Conservation (phyloP, 2,888 invertebrate genomes). For the Volucella inanis region DNA sequence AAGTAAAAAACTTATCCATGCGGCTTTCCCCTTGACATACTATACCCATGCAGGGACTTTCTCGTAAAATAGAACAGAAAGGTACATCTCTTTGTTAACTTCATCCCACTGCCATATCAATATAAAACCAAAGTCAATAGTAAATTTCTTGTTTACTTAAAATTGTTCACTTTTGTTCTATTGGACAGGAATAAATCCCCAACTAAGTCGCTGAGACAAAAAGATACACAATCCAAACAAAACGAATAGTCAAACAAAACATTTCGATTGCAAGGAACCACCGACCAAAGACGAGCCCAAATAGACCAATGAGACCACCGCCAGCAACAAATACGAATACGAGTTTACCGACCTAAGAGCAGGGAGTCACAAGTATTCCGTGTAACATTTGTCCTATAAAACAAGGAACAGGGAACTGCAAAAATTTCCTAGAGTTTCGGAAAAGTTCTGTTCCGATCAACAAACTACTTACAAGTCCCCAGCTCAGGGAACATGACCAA, state of each 20-base stretch:
- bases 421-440: conserved; percentile 57
- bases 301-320: conserved; percentile 44
- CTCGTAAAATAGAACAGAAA: conserved; percentile 7
- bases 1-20: too few species aligned
- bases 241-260: conserved; percentile 58
- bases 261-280: conserved; percentile 61
- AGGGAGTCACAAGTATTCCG: conserved; percentile 13
- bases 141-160: conserved; percentile 74
- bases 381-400: conserved; percentile 69
- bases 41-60: not conserved
- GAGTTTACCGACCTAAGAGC: not conserved
- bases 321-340: conserved; percentile 3
- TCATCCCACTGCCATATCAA: conserved; percentile 51
- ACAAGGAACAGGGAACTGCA: conserved; percentile 32
- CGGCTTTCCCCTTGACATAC: too few species aligned
- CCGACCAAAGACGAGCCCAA: not conserved
- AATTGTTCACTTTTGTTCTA: conserved; percentile 69
- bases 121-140: conserved; percentile 69
- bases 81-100: conserved; percentile 35
- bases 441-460: conserved; percentile 72
- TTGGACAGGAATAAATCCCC: conserved; percentile 62
- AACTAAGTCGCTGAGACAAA: conserved; percentile 70
- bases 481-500: conserved; percentile 69
- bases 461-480: conserved; percentile 75
- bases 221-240: conserved; percentile 61